Evolutionary conservation across 2,113 vertebrate species (phyloP).

Genomic region (Pogona vitticeps): DNA sequence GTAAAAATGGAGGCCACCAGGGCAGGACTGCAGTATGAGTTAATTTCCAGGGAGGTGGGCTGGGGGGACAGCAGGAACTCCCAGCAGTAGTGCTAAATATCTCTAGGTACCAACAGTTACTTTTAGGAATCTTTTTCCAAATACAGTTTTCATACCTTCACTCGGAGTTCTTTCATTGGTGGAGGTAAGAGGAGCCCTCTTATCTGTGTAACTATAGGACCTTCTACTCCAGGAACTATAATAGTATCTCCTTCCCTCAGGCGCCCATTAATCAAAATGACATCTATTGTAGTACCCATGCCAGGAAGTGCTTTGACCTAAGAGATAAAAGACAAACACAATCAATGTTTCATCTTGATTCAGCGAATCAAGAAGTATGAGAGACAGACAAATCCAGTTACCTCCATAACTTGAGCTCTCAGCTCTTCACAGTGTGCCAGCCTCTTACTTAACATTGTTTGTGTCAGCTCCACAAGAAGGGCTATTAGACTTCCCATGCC

Average conservation of each 20-base stretch:
- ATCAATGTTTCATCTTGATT: neutral
- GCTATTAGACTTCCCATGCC: slow-evolving; percentile 97
- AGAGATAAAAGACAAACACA: neutral
- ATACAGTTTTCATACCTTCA: slow-evolving; percentile 82
- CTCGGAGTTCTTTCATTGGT: slow-evolving; percentile 94
- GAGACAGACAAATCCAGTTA: slow-evolving; percentile 58
- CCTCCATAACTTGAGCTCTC: slow-evolving; percentile 98
- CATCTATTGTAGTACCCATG: slow-evolving; percentile 98
- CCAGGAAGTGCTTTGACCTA: slow-evolving; percentile 98
- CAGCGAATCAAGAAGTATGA: neutral
- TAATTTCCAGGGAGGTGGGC: neutral
- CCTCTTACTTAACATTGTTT: slow-evolving; percentile 92
- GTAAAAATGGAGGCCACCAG: neutral
- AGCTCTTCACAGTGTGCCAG: slow-evolving; percentile 94
- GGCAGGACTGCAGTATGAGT: neutral
- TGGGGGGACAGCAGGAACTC: too few relatives aligned
- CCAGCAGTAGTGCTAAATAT: neutral
- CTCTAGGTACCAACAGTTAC: neutral
- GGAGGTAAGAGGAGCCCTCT: slow-evolving; percentile 93
- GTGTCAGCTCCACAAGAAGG: slow-evolving; percentile 93
- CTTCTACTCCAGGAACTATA: slow-evolving; percentile 96
- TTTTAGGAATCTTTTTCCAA: neutral
- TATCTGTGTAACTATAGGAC: slow-evolving; percentile 97
- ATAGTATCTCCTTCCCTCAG: slow-evolving; percentile 94
- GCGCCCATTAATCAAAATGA: slow-evolving; percentile 93